These are phyloP conservation scores for Beroe forskalii DNA, from an alignment of 37 sponge, comb jelly and placozoan genomes.

Conservation along the genomic window DNA sequence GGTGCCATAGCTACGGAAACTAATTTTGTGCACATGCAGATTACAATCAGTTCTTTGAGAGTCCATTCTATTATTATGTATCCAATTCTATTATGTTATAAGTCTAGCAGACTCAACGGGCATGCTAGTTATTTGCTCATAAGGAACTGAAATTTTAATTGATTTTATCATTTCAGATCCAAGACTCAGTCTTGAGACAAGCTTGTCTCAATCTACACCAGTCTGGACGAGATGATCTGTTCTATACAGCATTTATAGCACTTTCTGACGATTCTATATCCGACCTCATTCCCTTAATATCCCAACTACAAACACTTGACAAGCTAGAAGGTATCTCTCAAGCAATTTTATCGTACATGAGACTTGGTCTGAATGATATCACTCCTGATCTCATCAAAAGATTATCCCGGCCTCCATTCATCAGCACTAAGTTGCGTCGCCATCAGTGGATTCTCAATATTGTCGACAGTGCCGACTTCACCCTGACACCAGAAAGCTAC, in stretches of 20 bases:
- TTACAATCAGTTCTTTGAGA: too few relatives aligned
- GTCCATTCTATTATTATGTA: too few relatives aligned
- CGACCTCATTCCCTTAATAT: not conserved
- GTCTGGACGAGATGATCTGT: not conserved
- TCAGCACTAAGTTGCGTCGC: not conserved
- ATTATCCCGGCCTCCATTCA: not conserved
- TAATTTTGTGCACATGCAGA: too few relatives aligned
- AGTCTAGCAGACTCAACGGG: too few relatives aligned
- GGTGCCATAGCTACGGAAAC: too few relatives aligned
- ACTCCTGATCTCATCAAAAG: not conserved
- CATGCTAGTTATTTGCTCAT: too few relatives aligned
- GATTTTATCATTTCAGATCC: not conserved
- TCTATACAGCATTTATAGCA: conserved; percentile 5
- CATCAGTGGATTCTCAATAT: not conserved
- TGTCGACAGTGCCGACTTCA: not conserved
- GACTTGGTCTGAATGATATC: not conserved
- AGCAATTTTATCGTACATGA: not conserved
- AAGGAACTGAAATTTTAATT: too few relatives aligned
- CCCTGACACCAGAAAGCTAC: not conserved
- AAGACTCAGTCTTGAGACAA: not conserved
- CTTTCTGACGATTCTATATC: not conserved
- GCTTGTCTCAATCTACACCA: conserved; percentile 27
- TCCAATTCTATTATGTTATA: too few relatives aligned
- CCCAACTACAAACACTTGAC: not conserved
- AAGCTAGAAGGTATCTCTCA: not conserved